Evolutionary conservation across 2,888 invertebrate genomes (phyloP).

Genomic region (Alcis repandata): DNA sequence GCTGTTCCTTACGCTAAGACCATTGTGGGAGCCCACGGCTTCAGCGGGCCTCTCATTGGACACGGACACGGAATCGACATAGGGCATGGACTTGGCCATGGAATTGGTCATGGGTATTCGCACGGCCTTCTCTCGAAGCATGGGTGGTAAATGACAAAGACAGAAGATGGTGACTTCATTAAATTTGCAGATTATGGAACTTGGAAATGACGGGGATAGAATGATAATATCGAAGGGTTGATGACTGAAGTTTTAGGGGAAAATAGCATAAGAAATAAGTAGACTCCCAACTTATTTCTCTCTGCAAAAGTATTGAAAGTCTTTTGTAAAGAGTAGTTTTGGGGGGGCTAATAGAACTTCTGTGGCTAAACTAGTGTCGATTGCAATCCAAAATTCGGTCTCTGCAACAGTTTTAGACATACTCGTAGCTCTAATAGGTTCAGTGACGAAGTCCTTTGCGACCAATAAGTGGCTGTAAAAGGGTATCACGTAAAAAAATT

Average conservation of each 20-base stretch:
- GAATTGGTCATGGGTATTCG: slow-evolving; percentile 28
- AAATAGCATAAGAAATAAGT: not conserved
- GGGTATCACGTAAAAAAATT: slow-evolving; percentile 19
- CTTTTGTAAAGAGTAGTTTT: too few relatives aligned
- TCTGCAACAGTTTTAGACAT: slow-evolving; percentile 33
- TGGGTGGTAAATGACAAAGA: slow-evolving; percentile 26
- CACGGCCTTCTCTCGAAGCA: slow-evolving; percentile 29
- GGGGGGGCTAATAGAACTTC: not conserved
- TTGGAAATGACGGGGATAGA: not conserved
- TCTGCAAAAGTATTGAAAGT: too few relatives aligned
- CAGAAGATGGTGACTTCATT: slow-evolving; percentile 9
- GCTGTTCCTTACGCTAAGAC: slow-evolving; percentile 61
- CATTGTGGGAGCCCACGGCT: slow-evolving; percentile 50
- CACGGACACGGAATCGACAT: slow-evolving; percentile 29
- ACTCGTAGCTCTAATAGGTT: slow-evolving; percentile 32
- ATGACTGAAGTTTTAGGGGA: not conserved
- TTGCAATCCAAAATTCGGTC: slow-evolving; percentile 1
- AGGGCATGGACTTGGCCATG: slow-evolving; percentile 22
- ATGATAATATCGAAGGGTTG: not conserved
- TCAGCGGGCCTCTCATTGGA: slow-evolving; percentile 50
- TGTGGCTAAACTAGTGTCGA: not conserved
- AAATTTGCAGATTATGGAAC: slow-evolving; percentile 14
- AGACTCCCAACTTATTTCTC: not conserved
- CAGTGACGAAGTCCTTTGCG: slow-evolving; percentile 12
- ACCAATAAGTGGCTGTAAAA: slow-evolving; percentile 3